These are phyloP conservation scores for Morus bassanus DNA, from an alignment of 2,797 vertebrate species.

Conservation along the genomic window DNA sequence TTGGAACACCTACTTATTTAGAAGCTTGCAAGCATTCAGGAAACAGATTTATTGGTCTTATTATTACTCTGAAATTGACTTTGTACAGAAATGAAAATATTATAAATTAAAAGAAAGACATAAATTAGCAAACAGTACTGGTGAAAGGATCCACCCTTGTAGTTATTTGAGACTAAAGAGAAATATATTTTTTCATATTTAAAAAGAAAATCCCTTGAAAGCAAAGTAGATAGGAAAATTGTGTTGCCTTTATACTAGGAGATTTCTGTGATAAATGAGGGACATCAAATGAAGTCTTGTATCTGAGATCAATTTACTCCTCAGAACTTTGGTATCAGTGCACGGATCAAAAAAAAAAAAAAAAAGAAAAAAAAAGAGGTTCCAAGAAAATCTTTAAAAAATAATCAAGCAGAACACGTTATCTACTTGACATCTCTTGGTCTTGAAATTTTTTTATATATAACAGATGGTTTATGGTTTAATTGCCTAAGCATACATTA, in stretches of 20 bases:
- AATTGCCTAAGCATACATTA: background rate
- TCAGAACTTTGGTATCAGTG: background rate
- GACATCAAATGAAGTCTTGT: background rate
- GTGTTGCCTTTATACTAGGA: background rate
- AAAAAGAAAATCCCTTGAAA: background rate
- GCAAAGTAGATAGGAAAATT: background rate
- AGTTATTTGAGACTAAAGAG: background rate
- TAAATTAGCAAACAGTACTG: background rate
- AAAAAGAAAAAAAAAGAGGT: background rate
- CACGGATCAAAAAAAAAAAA: background rate
- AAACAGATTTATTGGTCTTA: fast-evolving
- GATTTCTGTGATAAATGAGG: background rate
- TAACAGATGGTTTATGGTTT: background rate
- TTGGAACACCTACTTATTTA: background rate
- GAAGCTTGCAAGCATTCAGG: background rate
- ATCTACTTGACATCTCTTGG: background rate
- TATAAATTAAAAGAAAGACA: background rate
- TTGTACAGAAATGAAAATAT: background rate
- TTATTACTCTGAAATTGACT: background rate
- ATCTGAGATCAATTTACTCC: background rate
- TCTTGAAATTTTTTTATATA: background rate
- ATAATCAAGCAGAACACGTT: background rate
- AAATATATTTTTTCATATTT: background rate
- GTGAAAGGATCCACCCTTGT: background rate
- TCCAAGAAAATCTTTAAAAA: background rate